Conservation (phyloP, 2,888 invertebrate species). For the Leptarthrus brevirostris region DNA sequence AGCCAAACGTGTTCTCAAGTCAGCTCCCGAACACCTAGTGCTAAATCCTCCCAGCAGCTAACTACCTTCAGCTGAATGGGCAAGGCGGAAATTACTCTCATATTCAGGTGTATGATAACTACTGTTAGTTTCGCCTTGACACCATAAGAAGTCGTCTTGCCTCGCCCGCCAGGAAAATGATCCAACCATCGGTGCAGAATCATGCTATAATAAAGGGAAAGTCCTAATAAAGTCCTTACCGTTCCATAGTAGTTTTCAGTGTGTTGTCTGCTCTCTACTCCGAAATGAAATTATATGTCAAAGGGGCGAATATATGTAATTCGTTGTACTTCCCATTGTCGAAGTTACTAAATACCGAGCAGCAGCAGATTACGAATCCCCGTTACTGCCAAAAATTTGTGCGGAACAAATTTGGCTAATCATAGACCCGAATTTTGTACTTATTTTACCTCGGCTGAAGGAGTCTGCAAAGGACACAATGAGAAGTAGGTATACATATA, state of each 20-base stretch:
- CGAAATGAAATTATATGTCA: constrained; percentile 34
- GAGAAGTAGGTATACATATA: neutral
- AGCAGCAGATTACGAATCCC: constrained; percentile 1
- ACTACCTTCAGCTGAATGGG: constrained; percentile 24
- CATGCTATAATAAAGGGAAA: constrained; percentile 33
- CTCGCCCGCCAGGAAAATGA: neutral
- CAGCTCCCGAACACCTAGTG: neutral
- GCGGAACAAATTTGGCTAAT: constrained; percentile 36
- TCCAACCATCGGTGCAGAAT: constrained; percentile 7
- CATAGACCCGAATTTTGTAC: constrained; percentile 30
- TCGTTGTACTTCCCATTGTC: neutral
- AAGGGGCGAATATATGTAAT: neutral
- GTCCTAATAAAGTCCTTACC: constrained; percentile 43
- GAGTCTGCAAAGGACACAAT: neutral
- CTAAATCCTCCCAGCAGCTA: constrained; percentile 26
- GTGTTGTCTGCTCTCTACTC: constrained; percentile 14
- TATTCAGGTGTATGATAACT: constrained; percentile 41
- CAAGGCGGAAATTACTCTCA: constrained; percentile 39
- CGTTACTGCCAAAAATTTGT: constrained; percentile 12
- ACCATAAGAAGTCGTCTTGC: neutral
- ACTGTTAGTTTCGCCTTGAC: constrained; percentile 7
- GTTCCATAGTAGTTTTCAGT: neutral
- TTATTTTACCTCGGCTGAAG: constrained; percentile 17
- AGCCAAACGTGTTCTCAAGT: constrained; percentile 11
- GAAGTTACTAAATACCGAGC: neutral